Conservation (phyloP, 2,888 invertebrate species). For the Megalurothrips usitatus region DNA sequence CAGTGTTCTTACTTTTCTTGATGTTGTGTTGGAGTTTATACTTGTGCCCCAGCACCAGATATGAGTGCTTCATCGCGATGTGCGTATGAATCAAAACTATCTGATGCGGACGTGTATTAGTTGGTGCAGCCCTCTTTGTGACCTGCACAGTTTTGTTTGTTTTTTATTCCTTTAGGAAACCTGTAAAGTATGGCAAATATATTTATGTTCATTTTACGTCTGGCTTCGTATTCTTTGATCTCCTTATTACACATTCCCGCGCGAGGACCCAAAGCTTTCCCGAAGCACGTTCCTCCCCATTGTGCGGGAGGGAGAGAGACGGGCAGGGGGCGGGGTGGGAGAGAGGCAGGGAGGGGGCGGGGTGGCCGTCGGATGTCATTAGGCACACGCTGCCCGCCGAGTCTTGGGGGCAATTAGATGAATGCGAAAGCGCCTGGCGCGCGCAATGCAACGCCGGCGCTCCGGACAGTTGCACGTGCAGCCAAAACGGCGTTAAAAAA, state of each 20-base stretch:
- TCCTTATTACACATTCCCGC: not conserved
- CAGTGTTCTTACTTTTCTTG: not conserved
- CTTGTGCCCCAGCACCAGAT: not conserved
- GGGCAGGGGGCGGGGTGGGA: not conserved
- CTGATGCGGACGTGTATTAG: not conserved
- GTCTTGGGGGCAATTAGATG: not conserved
- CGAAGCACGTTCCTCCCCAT: not conserved
- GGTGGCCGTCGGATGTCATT: conserved; percentile 9
- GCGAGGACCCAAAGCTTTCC: not conserved
- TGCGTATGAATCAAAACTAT: not conserved
- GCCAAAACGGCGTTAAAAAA: too few species aligned
- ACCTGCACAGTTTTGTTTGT: conserved; percentile 5
- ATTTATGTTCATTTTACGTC: conserved; percentile 20
- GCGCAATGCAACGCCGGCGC: too few species aligned
- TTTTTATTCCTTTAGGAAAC: conserved; percentile 9
- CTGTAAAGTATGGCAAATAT: conserved; percentile 26
- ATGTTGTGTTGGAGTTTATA: conserved; percentile 1
- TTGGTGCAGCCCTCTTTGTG: not conserved
- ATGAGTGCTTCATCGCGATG: not conserved
- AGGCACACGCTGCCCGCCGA: not conserved
- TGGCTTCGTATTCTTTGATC: not conserved
- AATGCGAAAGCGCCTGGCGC: too few species aligned
- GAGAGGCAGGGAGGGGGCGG: not conserved
- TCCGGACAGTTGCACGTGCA: too few species aligned
- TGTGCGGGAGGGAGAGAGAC: too few species aligned